A percentile compares a stretch with the other conserved stretches of the same genome.
Conservation (phyloP, 2,888 invertebrate genomes). For the Tryphoninae sp. region DNA sequence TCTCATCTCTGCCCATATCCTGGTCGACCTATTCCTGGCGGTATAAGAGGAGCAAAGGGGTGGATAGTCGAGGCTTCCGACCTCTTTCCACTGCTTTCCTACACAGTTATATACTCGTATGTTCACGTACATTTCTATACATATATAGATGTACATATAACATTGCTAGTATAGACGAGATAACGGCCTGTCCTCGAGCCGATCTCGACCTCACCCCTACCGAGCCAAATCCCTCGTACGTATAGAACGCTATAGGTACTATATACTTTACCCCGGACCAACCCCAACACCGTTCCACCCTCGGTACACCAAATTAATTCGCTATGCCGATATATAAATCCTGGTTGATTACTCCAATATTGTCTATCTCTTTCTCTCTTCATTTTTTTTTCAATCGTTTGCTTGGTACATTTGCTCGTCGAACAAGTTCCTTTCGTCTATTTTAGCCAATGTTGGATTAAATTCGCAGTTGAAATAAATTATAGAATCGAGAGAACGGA, state of each 20-base stretch:
- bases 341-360: conserved; percentile 8
- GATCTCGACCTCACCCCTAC: conserved; percentile 53
- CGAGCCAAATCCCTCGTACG: conserved; percentile 55
- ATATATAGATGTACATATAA: conserved; percentile 3
- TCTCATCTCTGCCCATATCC: conserved; percentile 29
- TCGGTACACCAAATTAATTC: conserved; percentile 40
- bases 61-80: conserved; percentile 21
- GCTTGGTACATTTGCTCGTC: neutral
- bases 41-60: conserved; percentile 36
- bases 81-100: conserved; percentile 38
- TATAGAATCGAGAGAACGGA: conserved; percentile 36
- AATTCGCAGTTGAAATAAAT: conserved; percentile 58
- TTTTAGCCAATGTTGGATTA: conserved; percentile 32
- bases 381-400: conserved; percentile 19
- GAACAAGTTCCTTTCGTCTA: neutral
- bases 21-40: conserved; percentile 24
- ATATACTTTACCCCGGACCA: neutral
- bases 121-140: neutral
- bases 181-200: conserved; percentile 55
- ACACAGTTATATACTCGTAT: conserved; percentile 4
- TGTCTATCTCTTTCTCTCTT: neutral
- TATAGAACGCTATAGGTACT: neutral
- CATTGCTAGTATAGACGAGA: conserved; percentile 46
- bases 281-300: neutral
- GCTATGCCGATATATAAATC: conserved; percentile 44